phyloP scores from a whole-genome alignment of 2,888 invertebrate species.

The Hydraecia micacea region DNA sequence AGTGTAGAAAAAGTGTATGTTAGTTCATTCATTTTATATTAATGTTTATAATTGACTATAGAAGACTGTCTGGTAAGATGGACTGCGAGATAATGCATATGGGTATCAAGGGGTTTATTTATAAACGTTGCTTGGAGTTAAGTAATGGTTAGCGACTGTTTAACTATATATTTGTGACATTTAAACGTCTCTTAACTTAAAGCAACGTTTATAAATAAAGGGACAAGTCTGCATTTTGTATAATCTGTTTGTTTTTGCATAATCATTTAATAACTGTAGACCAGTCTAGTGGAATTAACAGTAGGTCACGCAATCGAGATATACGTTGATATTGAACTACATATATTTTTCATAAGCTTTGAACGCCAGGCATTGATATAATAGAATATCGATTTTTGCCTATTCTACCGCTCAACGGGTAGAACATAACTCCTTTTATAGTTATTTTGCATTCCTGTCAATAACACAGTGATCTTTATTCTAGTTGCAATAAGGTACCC shows the following conservation, averaged over 20 bases:
- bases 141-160: no score
- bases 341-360: slow-evolving; percentile 19
- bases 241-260: background rate
- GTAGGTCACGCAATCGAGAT: slow-evolving; percentile 26
- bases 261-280: slow-evolving; percentile 11
- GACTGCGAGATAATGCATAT: background rate
- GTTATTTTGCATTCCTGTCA: background rate
- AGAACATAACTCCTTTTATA: background rate
- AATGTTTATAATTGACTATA: background rate
- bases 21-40: background rate
- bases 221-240: background rate
- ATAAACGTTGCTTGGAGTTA: no score
- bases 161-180: no score
- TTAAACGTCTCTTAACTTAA: no score
- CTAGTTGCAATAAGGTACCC: background rate
- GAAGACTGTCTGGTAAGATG: background rate
- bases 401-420: background rate
- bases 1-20: background rate
- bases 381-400: slow-evolving; percentile 18
- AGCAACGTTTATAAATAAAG: background rate
- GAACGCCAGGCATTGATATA: slow-evolving; percentile 2
- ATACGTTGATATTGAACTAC: slow-evolving; percentile 16
- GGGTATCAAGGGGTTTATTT: no score
- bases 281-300: slow-evolving; percentile 13
- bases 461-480: background rate